Conservation (phyloP, 2,888 invertebrate genomes). For the Toxonevra muliebris region DNA sequence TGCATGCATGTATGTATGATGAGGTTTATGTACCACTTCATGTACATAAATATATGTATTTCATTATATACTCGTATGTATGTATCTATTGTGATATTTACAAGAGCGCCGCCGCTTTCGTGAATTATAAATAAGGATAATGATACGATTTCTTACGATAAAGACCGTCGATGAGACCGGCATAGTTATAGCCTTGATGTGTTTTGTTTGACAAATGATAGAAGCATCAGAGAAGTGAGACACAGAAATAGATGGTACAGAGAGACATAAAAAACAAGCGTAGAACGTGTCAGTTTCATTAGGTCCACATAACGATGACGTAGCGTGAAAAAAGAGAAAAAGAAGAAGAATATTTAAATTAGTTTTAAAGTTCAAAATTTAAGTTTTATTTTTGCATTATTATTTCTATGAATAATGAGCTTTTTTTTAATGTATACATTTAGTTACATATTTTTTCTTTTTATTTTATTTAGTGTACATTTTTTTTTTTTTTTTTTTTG, state of each 20-base stretch:
- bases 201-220: background rate
- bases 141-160: conserved; percentile 65
- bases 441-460: background rate
- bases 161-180: conserved; percentile 63
- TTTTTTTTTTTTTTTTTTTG: no score
- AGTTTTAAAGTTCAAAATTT: no score
- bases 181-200: conserved; percentile 55
- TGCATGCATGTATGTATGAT: background rate
- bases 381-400: no score
- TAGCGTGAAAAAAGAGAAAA: background rate
- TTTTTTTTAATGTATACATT: background rate
- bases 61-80: conserved; percentile 12
- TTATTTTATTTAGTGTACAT: no score
- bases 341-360: background rate
- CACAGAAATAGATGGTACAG: background rate
- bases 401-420: no score
- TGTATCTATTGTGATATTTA: background rate
- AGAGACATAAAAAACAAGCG: background rate
- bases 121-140: conserved; percentile 66
- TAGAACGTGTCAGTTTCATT: no score
- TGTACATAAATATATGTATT: conserved; percentile 15
- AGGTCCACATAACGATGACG: background rate
- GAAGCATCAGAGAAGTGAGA: background rate
- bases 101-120: conserved; percentile 12
- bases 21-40: conserved; percentile 12